Evolutionary conservation across 2,888 invertebrate genomes (phyloP), one percentile per base, ranked within the genome.

Genomic region (Biston stratarius): DNA sequence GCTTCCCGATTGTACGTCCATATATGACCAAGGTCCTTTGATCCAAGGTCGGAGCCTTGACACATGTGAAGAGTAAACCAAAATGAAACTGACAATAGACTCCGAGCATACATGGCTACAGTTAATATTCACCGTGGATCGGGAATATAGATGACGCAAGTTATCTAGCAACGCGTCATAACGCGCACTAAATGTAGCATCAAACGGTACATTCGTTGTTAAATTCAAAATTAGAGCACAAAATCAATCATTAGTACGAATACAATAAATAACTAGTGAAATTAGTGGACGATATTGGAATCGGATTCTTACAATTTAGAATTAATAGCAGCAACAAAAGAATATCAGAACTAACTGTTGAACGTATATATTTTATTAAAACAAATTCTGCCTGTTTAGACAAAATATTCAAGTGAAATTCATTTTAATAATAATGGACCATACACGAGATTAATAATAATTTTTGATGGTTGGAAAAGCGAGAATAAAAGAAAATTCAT

Each of bases 31-130:
- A 87, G 88, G 89, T 64, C 75, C 24, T 55, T 14, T 24, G 33
- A 33, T 44, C 72, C 80, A 87, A 87, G 88, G 89, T 64, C 75
- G 65, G 33, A 75, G 67, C 90, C 90, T 89, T 88, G 88, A 85
- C 85, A 86, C 79, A 76, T 61, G 76, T 66, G 67, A 75, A 67
- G 73, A 74, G 70, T 77, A 78, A 77, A 79, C 83, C 81, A 82
- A 85, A 84, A 81, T 67, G 73, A 74, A 71, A 74, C 70, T 75
- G 79, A 85, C 83, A 87, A 85, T 84, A 71, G 68, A 53, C 33
- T 7, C 42, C 1, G 40, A 61, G 33, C 64, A 53, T 57, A 60
- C 55, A 65, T 49, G 59, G 59, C n/a, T 24, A 49, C 38, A 9
- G 38, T 38, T 38, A 0, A 6, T 10, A 40, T 12, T 12, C 7